Percentiles rank a stretch among this genome's conserved stretches.
phyloP scores from a whole-genome alignment of 2,113 vertebrate species.

The Vidua macroura region DNA sequence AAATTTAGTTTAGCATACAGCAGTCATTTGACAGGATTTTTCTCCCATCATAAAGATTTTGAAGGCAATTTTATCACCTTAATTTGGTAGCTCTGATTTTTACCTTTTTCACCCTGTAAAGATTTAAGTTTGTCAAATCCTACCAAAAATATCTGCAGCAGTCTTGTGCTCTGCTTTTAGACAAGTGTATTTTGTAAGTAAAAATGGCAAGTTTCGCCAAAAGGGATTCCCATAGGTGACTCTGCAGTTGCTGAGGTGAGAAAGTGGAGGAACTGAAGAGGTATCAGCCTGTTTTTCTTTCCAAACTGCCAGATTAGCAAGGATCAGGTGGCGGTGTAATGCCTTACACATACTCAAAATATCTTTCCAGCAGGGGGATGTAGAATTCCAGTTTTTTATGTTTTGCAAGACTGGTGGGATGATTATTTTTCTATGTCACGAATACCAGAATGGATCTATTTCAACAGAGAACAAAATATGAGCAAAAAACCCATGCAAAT shows the following conservation, averaged over 20 bases:
- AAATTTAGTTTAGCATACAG: background rate
- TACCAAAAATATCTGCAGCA: background rate
- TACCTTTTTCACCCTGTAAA: background rate
- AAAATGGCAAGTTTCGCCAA: background rate
- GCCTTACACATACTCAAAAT: background rate
- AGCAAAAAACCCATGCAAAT: background rate
- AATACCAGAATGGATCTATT: background rate
- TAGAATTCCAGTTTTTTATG: slow-evolving; percentile 50
- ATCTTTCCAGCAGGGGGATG: slow-evolving; percentile 55
- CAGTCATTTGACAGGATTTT: background rate
- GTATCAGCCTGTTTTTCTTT: background rate
- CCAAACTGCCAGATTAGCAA: background rate
- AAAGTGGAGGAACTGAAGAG: background rate
- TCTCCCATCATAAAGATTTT: background rate
- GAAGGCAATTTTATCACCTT: background rate
- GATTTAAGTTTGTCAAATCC: background rate
- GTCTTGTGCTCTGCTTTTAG: background rate
- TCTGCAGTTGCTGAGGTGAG: background rate
- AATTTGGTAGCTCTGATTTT: background rate
- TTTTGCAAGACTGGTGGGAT: background rate
- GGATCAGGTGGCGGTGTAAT: background rate
- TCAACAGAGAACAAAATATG: background rate
- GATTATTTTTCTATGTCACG: background rate
- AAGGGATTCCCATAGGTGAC: background rate
- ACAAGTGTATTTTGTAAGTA: background rate